Conservation (phyloP, 2,888 invertebrate species). For the Eupelmus urozonus region DNA sequence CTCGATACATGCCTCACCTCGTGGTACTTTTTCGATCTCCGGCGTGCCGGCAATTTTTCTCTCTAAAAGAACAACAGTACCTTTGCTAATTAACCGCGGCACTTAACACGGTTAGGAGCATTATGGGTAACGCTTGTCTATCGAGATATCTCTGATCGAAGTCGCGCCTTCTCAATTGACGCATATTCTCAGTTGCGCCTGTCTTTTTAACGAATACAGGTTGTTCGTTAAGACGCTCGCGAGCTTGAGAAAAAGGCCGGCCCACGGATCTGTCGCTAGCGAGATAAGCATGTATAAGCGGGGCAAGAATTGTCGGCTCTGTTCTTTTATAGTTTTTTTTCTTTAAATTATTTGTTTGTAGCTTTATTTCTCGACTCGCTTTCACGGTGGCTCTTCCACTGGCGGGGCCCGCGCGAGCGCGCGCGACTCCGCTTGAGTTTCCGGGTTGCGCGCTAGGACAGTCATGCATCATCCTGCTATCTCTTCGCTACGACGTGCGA, state of each 20-base stretch:
- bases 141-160: too few relatives aligned
- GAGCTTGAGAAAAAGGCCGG: too few relatives aligned
- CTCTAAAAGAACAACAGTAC: too few relatives aligned
- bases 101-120: too few relatives aligned
- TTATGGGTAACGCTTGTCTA: too few relatives aligned
- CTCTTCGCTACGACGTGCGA: slow-evolving; percentile 55
- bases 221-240: too few relatives aligned
- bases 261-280: neutral
- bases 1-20: neutral
- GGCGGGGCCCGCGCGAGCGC: slow-evolving; percentile 56
- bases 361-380: slow-evolving; percentile 9
- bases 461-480: slow-evolving; percentile 58
- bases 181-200: too few relatives aligned
- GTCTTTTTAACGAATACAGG: too few relatives aligned
- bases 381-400: slow-evolving; percentile 60
- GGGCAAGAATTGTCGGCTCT: slow-evolving; percentile 66
- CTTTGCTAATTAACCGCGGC: too few relatives aligned
- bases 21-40: neutral
- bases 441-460: slow-evolving; percentile 59
- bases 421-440: slow-evolving; percentile 42
- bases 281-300: slow-evolving; percentile 47
- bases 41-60: neutral
- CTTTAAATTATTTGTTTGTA: slow-evolving; percentile 38
- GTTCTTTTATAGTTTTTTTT: slow-evolving; percentile 18
- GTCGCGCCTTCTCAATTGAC: too few relatives aligned